Conservation (phyloP, 2,888 invertebrate species). For the Kuschelorhynchus macadamiae region DNA sequence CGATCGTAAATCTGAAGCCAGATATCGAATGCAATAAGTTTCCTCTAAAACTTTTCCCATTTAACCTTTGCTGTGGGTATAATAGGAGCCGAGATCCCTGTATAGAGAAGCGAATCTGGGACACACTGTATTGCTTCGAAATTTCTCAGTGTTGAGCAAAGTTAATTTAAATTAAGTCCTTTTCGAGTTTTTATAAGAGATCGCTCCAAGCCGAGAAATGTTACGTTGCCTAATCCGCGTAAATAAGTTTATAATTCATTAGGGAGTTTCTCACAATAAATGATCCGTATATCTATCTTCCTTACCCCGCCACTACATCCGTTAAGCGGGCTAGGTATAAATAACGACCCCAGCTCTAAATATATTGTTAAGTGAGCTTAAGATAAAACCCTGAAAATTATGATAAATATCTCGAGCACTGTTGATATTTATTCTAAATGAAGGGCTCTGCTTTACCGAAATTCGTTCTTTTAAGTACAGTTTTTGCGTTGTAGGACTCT, state of each 20-base stretch:
- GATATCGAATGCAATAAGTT: too few species aligned
- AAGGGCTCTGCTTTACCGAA: slow-evolving; percentile 51
- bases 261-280: slow-evolving; percentile 12
- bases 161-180: too few species aligned
- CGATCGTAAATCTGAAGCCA: too few species aligned
- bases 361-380: slow-evolving; percentile 60
- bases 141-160: too few species aligned
- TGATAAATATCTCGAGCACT: slow-evolving; percentile 57
- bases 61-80: too few species aligned
- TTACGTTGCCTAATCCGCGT: too few species aligned
- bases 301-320: slow-evolving; percentile 23
- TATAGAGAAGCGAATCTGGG: too few species aligned
- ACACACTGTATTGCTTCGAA: too few species aligned
- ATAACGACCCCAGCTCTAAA: slow-evolving; percentile 59
- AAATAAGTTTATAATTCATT: slow-evolving; percentile 1
- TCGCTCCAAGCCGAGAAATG: too few species aligned
- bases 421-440: slow-evolving; percentile 59
- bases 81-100: too few species aligned
- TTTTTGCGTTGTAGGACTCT: slow-evolving; percentile 17
- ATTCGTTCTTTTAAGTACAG: slow-evolving; percentile 14
- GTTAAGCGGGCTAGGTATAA: slow-evolving; percentile 26
- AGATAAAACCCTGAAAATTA: slow-evolving; percentile 58
- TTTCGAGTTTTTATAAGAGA: too few species aligned
- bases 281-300: slow-evolving; percentile 20
- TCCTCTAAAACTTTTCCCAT: too few species aligned